Conservation (phyloP, 2,888 invertebrate genomes). For the Patella ulyssiponensis region DNA sequence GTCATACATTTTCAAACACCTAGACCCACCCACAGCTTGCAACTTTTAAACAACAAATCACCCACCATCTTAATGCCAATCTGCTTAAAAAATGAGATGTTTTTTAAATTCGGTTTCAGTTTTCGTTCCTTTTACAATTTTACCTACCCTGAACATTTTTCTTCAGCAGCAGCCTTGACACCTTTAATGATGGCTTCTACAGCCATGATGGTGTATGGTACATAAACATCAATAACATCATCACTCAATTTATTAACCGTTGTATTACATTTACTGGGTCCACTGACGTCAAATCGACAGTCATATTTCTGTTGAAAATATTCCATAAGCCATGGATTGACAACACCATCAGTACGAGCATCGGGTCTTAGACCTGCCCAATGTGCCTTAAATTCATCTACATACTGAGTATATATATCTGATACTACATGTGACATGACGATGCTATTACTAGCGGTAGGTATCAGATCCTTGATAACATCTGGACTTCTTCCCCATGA, state of each 20-base stretch:
- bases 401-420: not conserved
- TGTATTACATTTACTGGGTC: slow-evolving; percentile 11
- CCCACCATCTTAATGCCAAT: too few relatives aligned
- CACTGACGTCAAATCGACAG: slow-evolving; percentile 38
- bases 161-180: slow-evolving; percentile 36
- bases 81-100: too few relatives aligned
- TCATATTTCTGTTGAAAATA: slow-evolving; percentile 50
- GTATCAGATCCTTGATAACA: slow-evolving; percentile 33
- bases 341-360: not conserved
- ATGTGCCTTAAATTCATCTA: slow-evolving; percentile 29
- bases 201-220: slow-evolving; percentile 58
- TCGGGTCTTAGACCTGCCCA: slow-evolving; percentile 26
- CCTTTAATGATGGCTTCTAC: slow-evolving; percentile 55
- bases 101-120: too few relatives aligned
- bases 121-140: too few relatives aligned
- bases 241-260: slow-evolving; percentile 21
- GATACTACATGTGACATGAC: slow-evolving; percentile 19
- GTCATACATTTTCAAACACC: too few relatives aligned
- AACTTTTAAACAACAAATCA: too few relatives aligned
- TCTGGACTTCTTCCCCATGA: slow-evolving; percentile 45
- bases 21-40: too few relatives aligned
- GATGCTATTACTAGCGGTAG: slow-evolving; percentile 21
- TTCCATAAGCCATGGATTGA: slow-evolving; percentile 37
- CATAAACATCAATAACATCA: slow-evolving; percentile 38
- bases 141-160: slow-evolving; percentile 18